phyloP scores from a whole-genome alignment of 2,797 vertebrate species.

The Hyperoplus lanceolatus region DNA sequence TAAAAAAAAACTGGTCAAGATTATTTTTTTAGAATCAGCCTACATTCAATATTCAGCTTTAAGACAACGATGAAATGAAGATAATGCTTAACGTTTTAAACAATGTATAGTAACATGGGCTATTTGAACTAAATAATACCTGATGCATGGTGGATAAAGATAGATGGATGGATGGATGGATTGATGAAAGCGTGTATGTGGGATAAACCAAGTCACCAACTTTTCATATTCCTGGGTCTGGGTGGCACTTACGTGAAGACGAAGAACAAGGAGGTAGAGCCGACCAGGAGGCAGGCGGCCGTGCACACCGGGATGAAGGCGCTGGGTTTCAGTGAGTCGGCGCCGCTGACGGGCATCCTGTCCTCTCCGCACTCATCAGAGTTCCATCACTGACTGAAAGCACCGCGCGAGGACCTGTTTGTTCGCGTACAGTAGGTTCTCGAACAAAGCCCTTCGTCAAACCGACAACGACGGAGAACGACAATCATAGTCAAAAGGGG shows the following conservation, averaged over 20 bases:
- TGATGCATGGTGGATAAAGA: constrained; percentile 18
- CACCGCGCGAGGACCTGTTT: constrained; percentile 7
- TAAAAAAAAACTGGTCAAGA: neutral
- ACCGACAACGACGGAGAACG: neutral
- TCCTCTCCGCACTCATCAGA: constrained; percentile 87
- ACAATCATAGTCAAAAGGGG: constrained; percentile 31
- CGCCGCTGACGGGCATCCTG: constrained; percentile 93
- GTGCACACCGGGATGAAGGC: constrained; percentile 96
- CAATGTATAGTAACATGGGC: neutral
- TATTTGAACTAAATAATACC: neutral
- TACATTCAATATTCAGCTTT: neutral
- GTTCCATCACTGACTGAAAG: constrained; percentile 47
- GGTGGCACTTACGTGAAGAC: constrained; percentile 94
- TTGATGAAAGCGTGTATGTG: neutral
- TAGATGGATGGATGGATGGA: neutral
- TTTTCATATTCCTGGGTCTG: neutral
- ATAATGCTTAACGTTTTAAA: neutral
- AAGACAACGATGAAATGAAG: neutral
- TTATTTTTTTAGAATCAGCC: neutral
- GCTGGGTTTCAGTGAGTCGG: constrained; percentile 90
- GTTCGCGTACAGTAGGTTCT: neutral
- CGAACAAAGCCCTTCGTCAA: constrained; percentile 28
- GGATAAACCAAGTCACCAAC: constrained; percentile 21
- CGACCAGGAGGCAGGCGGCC: constrained; percentile 92
- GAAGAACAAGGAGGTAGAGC: constrained; percentile 95